Percentiles rank a stretch among this genome's conserved stretches.
These are phyloP conservation scores for Upupa epops DNA, from an alignment of 2,113 vertebrate species.

Conservation along the genomic window DNA sequence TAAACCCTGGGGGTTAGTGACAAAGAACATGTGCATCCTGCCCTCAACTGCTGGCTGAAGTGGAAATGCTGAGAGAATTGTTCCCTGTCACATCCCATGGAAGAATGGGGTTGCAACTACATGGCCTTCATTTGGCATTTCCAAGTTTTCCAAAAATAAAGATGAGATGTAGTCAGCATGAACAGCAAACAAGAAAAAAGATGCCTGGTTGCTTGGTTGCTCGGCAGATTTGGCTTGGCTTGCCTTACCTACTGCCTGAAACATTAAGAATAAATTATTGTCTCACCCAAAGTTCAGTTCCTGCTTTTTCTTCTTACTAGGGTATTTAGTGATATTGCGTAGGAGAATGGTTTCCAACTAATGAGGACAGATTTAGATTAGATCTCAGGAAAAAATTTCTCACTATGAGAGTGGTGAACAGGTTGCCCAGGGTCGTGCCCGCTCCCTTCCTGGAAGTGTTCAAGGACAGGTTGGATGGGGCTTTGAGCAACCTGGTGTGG, in stretches of 20 bases:
- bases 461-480: too few species aligned
- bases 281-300: neutral
- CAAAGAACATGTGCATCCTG: neutral
- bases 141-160: neutral
- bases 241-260: neutral
- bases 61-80: neutral
- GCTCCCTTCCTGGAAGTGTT: too few species aligned
- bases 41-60: neutral
- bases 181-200: neutral
- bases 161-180: neutral
- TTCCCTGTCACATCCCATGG: neutral
- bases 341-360: too few species aligned
- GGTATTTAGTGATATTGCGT: too few species aligned
- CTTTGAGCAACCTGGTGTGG: too few species aligned
- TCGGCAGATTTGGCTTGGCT: neutral
- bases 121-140: neutral
- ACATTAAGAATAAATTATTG: neutral
- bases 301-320: neutral
- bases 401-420: too few species aligned
- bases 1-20: neutral
- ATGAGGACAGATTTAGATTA: too few species aligned
- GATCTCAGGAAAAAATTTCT: too few species aligned
- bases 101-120: neutral
- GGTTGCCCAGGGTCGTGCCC: too few species aligned
- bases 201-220: rapidly evolving